Base-by-base conservation (phyloP, 2,888 invertebrate species). In the Tinea pellionella region DNA sequence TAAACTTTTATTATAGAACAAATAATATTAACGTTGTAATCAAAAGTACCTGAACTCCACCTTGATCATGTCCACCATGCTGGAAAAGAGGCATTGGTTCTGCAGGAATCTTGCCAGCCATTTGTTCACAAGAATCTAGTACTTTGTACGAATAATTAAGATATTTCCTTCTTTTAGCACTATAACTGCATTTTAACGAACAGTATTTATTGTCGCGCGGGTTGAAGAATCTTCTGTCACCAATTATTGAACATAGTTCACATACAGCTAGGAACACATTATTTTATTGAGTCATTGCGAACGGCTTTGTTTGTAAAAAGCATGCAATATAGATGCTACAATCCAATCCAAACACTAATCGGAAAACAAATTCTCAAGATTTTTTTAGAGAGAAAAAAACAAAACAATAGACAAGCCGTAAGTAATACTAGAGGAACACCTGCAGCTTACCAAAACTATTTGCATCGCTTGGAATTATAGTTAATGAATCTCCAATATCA, bases 381-480 rank as follows among this genome's bases (percentile, higher is more conserved):
- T n/a, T n/a, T n/a, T n/a, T n/a, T n/a, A n/a, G n/a, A n/a, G n/a
- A n/a, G n/a, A n/a, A n/a, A n/a, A n/a, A n/a, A n/a, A n/a, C n/a
- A n/a, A n/a, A n/a, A n/a, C n/a, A n/a, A n/a, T n/a, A n/a, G n/a
- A n/a, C n/a, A n/a, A n/a, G n/a, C n/a, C n/a, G n/a, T n/a, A n/a
- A n/a, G n/a, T n/a, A n/a, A n/a, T n/a, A n/a, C n/a, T n/a, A n/a
- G n/a, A n/a, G n/a, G n/a, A 15, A 15, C 47, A 47, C 16, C 15
- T 47, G 47, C 47, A 4, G 80, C 91, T 90, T 88, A 95, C 96
- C 95, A 88, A 95, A 96, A 80, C 94, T 95, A 79, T 96, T 95
- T 81, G 93, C 94, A 78, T 93, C 92, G 72, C 96, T 93, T 60
- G 96, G 96, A 81, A 96, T 92, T 71, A 95, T 94, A 64, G 94